Percentiles rank a stretch among this genome's conserved stretches.
Evolutionary conservation across 2,888 invertebrate species (phyloP).

Genomic region (Stegana nigrithorax): DNA sequence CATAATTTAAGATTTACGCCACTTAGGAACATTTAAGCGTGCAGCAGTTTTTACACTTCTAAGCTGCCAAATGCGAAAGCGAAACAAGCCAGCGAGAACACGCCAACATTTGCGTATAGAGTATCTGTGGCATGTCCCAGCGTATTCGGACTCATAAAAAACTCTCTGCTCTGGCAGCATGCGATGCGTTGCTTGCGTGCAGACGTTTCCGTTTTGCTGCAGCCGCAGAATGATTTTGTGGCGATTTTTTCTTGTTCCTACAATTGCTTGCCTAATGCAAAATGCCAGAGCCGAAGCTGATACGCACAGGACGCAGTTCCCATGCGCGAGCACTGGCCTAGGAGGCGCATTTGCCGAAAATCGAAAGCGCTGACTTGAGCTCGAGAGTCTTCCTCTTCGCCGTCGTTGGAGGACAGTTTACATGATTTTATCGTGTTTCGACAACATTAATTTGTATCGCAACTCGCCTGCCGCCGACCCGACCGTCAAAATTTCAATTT

Average conservation of each 20-base stretch:
- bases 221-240: neutral
- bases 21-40: slow-evolving; percentile 50
- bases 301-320: neutral
- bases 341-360: neutral
- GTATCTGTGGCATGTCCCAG: no score
- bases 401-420: slow-evolving; percentile 40
- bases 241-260: neutral
- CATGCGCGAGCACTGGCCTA: neutral
- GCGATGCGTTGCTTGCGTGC: slow-evolving; percentile 11
- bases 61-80: neutral
- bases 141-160: no score
- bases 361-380: no score
- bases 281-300: neutral
- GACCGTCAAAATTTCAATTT: no score
- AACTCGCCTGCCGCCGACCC: neutral
- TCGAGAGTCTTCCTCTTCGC: no score
- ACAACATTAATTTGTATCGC: slow-evolving; percentile 43
- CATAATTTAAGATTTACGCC: slow-evolving; percentile 54
- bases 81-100: neutral
- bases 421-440: slow-evolving; percentile 46
- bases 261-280: no score
- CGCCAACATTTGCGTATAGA: no score
- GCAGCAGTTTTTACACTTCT: slow-evolving; percentile 27
- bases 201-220: slow-evolving; percentile 3
- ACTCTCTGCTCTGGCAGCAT: neutral